These are phyloP conservation scores for Battus philenor DNA, from an alignment of 1,140 invertebrate species.

Conservation along the genomic window DNA sequence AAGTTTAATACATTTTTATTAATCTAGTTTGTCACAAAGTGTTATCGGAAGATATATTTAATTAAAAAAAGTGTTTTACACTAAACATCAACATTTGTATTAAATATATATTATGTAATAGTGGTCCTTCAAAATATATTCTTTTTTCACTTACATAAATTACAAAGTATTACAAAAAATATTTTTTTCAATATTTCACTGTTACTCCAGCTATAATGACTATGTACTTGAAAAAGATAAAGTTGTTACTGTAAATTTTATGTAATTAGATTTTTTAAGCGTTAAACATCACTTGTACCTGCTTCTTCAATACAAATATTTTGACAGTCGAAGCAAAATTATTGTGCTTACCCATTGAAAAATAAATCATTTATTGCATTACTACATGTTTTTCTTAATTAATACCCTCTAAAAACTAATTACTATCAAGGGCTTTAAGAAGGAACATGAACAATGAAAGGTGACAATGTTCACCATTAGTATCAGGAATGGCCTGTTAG, in stretches of 20 bases:
- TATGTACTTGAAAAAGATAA: slow-evolving; percentile 19
- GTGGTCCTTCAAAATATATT: too few relatives aligned
- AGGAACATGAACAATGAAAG: too few relatives aligned
- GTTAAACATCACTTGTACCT: slow-evolving; percentile 73
- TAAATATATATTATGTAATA: too few relatives aligned
- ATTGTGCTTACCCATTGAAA: slow-evolving; percentile 71
- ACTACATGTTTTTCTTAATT: slow-evolving; percentile 33
- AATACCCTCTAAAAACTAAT: too few relatives aligned
- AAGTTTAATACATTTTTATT: not conserved
- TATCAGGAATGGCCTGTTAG: too few relatives aligned
- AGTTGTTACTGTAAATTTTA: slow-evolving; percentile 37
- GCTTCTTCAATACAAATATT: slow-evolving; percentile 69
- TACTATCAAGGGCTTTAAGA: too few relatives aligned
- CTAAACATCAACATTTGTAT: too few relatives aligned
- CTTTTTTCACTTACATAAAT: too few relatives aligned
- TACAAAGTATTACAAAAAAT: slow-evolving; percentile 2
- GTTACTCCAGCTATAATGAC: slow-evolving; percentile 2
- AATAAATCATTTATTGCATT: slow-evolving; percentile 72
- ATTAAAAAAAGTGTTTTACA: too few relatives aligned
- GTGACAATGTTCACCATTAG: too few relatives aligned
- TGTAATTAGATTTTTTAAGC: slow-evolving; percentile 53
- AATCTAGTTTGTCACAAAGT: slow-evolving; percentile 7
- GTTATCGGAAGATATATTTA: too few relatives aligned
- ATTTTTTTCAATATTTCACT: slow-evolving; percentile 5
- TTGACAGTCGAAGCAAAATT: slow-evolving; percentile 74